Evolutionary conservation across 2,797 vertebrate species (phyloP).

Genomic region (Lateolabrax maculatus): DNA sequence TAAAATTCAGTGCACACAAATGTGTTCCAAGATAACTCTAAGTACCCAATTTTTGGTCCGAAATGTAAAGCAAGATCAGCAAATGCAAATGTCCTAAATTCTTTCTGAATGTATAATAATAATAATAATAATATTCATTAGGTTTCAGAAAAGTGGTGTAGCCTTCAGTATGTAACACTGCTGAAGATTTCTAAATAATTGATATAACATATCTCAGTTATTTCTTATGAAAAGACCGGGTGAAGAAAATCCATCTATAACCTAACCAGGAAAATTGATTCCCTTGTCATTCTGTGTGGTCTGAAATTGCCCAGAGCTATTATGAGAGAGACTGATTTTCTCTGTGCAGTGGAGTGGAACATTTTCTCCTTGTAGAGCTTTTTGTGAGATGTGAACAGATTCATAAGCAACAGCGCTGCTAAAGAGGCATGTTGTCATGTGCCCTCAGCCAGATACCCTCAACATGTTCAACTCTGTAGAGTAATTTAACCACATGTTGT

Average conservation of each 20-base stretch:
- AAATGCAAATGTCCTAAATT: slow-evolving; percentile 44
- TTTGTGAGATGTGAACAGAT: slow-evolving; percentile 73
- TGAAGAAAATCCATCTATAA: slow-evolving; percentile 82
- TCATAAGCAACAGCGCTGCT: slow-evolving; percentile 62
- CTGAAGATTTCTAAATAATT: slow-evolving; percentile 76
- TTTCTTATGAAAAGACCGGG: slow-evolving; percentile 69
- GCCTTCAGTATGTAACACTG: slow-evolving; percentile 35
- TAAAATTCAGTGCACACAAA: slow-evolving; percentile 52
- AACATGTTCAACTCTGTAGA: slow-evolving; percentile 22
- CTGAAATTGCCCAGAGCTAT: slow-evolving; percentile 84
- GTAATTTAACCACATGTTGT: slow-evolving; percentile 8
- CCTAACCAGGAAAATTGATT: slow-evolving; percentile 86
- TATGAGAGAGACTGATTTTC: slow-evolving; percentile 79
- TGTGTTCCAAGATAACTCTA: slow-evolving; percentile 22
- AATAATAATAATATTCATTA: slow-evolving; percentile 62
- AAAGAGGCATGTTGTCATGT: slow-evolving; percentile 55
- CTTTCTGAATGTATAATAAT: slow-evolving; percentile 43
- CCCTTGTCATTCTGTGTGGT: slow-evolving; percentile 84
- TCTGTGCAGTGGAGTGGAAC: slow-evolving; percentile 76
- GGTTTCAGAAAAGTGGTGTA: slow-evolving; percentile 22
- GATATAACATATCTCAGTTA: slow-evolving; percentile 74
- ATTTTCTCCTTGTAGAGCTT: slow-evolving; percentile 61
- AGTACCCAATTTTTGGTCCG: slow-evolving; percentile 10
- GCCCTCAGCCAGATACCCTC: slow-evolving; percentile 41
- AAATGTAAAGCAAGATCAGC: slow-evolving; percentile 53